These are phyloP conservation scores for Heliconius ethilla DNA, from an alignment of 2,888 invertebrate genomes.

Conservation along the genomic window DNA sequence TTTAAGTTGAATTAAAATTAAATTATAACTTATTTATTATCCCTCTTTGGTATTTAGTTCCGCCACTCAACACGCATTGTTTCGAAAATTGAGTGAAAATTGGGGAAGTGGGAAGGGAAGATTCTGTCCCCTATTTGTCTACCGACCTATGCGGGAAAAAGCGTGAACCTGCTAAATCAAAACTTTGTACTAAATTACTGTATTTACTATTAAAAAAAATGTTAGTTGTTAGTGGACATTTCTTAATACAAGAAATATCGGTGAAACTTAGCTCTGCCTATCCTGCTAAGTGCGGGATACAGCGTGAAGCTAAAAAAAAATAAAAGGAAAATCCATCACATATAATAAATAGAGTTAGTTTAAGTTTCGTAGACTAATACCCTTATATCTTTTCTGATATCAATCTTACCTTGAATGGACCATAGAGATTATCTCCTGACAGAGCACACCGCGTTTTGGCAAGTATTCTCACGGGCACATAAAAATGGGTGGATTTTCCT, in stretches of 20 bases:
- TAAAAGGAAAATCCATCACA: neutral
- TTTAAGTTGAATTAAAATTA: neutral
- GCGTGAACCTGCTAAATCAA: too few species aligned
- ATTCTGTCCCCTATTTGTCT: too few species aligned
- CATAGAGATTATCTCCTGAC: slow-evolving; percentile 7
- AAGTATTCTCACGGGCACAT: neutral
- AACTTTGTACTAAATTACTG: too few species aligned
- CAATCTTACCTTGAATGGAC: slow-evolving; percentile 4
- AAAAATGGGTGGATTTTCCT: slow-evolving; percentile 1
- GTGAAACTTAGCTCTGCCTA: neutral
- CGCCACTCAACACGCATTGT: too few species aligned
- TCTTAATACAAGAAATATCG: too few species aligned
- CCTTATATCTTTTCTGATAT: neutral
- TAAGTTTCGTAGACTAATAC: neutral
- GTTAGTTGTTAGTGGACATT: too few species aligned
- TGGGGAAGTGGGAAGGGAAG: too few species aligned
- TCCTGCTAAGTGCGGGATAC: neutral
- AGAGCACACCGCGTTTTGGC: neutral
- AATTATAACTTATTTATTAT: neutral
- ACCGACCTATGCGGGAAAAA: too few species aligned
- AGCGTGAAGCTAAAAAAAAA: neutral
- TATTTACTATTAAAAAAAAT: too few species aligned
- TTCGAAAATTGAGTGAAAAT: too few species aligned
- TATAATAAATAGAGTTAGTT: neutral
- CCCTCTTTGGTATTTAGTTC: neutral